These are phyloP conservation scores for Sus cebifrons DNA, from an alignment of 2,797 vertebrate genomes.

Conservation along the genomic window DNA sequence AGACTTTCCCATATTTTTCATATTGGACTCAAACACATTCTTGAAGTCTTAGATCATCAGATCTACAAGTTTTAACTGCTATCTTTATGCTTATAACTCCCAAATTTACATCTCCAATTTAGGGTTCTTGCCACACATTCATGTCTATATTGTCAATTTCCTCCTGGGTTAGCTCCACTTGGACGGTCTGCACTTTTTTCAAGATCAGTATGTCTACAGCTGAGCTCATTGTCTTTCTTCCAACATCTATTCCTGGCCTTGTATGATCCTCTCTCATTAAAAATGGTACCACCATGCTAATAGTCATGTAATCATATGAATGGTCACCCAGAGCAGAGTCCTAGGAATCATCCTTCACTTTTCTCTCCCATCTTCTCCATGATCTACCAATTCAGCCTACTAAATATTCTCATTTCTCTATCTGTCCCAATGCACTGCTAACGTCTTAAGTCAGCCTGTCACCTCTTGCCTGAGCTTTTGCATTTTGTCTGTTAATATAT, in stretches of 20 bases:
- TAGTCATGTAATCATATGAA: constrained; percentile 23
- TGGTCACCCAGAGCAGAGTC: neutral
- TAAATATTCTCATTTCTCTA: constrained; percentile 36
- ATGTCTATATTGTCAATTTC: constrained; percentile 35
- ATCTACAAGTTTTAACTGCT: constrained; percentile 41
- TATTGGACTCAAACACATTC: neutral
- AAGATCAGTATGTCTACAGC: neutral
- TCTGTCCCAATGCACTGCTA: neutral
- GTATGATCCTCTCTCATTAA: constrained; percentile 24
- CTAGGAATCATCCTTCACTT: constrained; percentile 39
- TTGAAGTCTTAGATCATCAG: neutral
- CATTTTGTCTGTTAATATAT: constrained; percentile 27
- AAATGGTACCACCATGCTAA: constrained; percentile 38
- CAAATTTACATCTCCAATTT: constrained; percentile 1
- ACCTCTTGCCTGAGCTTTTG: constrained; percentile 21
- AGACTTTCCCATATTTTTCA: neutral
- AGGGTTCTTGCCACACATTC: constrained; percentile 24
- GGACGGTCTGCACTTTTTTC: neutral
- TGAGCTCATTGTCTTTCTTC: constrained; percentile 3
- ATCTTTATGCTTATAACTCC: constrained; percentile 22
- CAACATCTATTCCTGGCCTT: constrained; percentile 33
- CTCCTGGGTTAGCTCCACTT: constrained; percentile 13
- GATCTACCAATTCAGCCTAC: neutral
- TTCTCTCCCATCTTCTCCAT: constrained; percentile 17
- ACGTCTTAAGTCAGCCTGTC: neutral